Evolutionary conservation across 2,888 invertebrate genomes (phyloP), one percentile per base, ranked within the genome.

Genomic region (Eurytoma adleriae): DNA sequence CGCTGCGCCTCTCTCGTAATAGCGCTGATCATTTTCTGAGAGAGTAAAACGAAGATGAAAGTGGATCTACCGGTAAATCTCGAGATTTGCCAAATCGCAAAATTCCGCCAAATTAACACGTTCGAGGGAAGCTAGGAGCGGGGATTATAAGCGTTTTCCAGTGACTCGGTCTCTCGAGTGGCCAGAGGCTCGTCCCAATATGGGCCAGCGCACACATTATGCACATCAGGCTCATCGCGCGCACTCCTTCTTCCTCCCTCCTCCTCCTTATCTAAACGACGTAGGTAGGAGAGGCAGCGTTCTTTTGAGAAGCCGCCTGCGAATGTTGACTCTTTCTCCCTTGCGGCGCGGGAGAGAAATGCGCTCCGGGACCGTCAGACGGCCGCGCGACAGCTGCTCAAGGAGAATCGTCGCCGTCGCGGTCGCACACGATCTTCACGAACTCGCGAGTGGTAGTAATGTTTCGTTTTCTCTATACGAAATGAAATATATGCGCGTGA

Each of bases 211-310:
- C 16, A 83, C 83, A 52, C 77, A 84, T 85, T 86, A 85, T 86
- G 86, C 86, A 86, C 86, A 86, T 86, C 85, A 84, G 83, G 81
- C 84, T 84, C 86, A 85, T 80, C 83, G 80, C 82, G 30, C 82
- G 24, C 56, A 52, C 27, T 20, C 62, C 59, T 24, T 16, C 40
- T n/a, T 74, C 52, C 56, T 57, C 30, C 67, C 40, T 24, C 57
- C 20, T 59, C 10, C 68, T 68, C 13, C 86, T 86, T 86, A 86
- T 86, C 86, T 86, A 86, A 86, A 86, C 86, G 85, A 85, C 85
- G 84, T 50, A 68, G 59, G 68, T n/a, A 18, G 54, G 18, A 59
- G 61, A 24, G 14, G 54, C 27, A 54, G 57, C 83, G 76, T 85
- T 82, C 73, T 86, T 86, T 86, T 85, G 84, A 81, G 83, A 83